phyloP scores from a whole-genome alignment of 2,888 invertebrate species.

The Strigamia maritima region DNA sequence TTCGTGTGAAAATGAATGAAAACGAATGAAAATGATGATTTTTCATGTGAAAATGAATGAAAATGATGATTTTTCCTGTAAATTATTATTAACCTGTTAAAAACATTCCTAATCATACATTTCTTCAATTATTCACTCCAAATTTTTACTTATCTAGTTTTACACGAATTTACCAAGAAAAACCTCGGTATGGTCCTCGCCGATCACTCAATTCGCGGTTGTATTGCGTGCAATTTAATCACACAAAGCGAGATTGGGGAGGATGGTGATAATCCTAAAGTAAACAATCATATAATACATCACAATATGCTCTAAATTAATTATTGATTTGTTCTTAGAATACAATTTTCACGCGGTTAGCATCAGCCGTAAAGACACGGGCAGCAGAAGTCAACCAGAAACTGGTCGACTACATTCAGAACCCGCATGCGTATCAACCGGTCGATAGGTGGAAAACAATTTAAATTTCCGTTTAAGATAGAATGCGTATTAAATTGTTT shows the following conservation, averaged over 20 bases:
- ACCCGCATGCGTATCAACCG: slow-evolving; percentile 62
- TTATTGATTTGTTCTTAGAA: slow-evolving; percentile 35
- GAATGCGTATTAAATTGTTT: too few relatives aligned
- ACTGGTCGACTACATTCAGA: slow-evolving; percentile 88
- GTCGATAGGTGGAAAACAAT: slow-evolving; percentile 58
- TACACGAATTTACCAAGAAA: slow-evolving; percentile 67
- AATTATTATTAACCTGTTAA: too few relatives aligned
- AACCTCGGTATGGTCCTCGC: slow-evolving; percentile 75
- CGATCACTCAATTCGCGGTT: slow-evolving; percentile 76
- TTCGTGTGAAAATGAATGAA: too few relatives aligned
- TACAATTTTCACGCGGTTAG: slow-evolving; percentile 49
- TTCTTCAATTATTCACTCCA: too few relatives aligned
- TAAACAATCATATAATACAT: not conserved
- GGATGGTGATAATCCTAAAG: not conserved
- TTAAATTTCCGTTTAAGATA: too few relatives aligned
- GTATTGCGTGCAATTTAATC: slow-evolving; percentile 71
- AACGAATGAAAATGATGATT: too few relatives aligned
- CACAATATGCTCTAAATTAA: not conserved
- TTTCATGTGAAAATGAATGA: too few relatives aligned
- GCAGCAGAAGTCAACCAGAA: slow-evolving; percentile 89
- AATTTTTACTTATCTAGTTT: too few relatives aligned
- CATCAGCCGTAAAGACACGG: slow-evolving; percentile 76
- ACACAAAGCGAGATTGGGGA: slow-evolving; percentile 31
- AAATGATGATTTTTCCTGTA: too few relatives aligned
- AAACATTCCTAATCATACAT: too few relatives aligned